Conservation (phyloP, 2,888 invertebrate species). For the Cancer borealis region DNA sequence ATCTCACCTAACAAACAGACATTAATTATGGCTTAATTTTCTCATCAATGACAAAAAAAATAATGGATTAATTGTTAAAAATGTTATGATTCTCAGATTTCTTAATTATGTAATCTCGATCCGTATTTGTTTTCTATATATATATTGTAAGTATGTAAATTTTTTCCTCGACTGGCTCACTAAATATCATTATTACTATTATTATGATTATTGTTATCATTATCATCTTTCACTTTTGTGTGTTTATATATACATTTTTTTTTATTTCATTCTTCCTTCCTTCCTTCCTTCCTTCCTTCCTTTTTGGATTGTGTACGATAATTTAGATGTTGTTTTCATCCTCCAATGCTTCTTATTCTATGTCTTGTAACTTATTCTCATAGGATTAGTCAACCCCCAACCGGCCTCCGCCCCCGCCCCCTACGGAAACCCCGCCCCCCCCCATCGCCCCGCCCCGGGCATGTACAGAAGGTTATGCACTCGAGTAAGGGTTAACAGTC, state of each 20-base stretch:
- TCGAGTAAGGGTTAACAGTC: constrained; percentile 73
- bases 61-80: neutral
- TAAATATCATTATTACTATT: neutral
- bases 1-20: neutral
- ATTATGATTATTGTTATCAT: neutral
- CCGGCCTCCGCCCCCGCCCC: neutral
- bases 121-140: neutral
- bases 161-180: neutral
- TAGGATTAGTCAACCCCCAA: constrained; percentile 15
- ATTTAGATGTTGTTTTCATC: neutral
- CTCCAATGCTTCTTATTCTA: neutral
- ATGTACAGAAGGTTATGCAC: constrained; percentile 31
- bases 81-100: neutral
- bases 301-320: constrained; percentile 17
- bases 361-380: constrained; percentile 50
- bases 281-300: too few species aligned
- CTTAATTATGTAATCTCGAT: neutral
- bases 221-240: neutral
- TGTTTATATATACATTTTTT: neutral
- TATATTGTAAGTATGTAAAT: neutral
- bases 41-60: neutral
- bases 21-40: neutral
- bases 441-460: constrained; percentile 37
- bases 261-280: neutral
- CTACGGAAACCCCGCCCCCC: neutral